Percentiles rank a stretch among this genome's conserved stretches.
These are phyloP conservation scores for Drosophila falleni DNA, from an alignment of 2,888 invertebrate genomes.

Conservation along the genomic window DNA sequence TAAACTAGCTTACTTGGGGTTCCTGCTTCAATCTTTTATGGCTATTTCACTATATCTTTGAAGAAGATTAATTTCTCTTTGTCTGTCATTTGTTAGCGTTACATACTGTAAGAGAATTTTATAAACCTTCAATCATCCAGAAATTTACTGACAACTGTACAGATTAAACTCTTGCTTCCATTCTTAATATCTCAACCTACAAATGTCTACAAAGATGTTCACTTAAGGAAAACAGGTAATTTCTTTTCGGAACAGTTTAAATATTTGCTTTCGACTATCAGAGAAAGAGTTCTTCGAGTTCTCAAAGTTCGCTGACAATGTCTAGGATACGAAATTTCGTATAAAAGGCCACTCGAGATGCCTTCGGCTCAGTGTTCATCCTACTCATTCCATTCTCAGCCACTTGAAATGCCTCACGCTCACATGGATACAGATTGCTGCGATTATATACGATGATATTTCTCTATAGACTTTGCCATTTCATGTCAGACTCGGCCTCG, in stretches of 20 bases:
- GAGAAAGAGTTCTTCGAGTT: neutral
- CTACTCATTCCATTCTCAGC: slow-evolving; percentile 41
- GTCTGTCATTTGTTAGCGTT: no score
- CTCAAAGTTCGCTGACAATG: slow-evolving; percentile 12
- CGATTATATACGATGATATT: slow-evolving; percentile 16
- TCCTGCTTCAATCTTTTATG: no score
- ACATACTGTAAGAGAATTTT: no score
- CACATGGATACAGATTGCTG: slow-evolving; percentile 3
- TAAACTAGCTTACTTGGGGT: no score
- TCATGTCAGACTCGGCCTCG: slow-evolving; percentile 38
- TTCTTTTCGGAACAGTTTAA: slow-evolving; percentile 16
- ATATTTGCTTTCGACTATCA: slow-evolving; percentile 11
- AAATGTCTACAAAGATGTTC: neutral
- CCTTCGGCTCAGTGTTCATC: slow-evolving; percentile 26
- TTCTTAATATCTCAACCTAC: no score
- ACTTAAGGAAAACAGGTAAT: slow-evolving; percentile 20
- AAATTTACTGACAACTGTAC: no score
- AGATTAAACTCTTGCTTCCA: neutral
- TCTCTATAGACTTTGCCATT: slow-evolving; percentile 54
- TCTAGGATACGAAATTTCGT: slow-evolving; percentile 33
- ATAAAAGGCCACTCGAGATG: slow-evolving; percentile 45
- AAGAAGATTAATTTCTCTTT: no score
- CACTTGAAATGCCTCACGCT: slow-evolving; percentile 59
- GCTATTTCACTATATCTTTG: no score
- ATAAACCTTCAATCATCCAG: neutral